Base-by-base conservation (phyloP, 2,888 invertebrate genomes). In the Aleiodes testaceus region DNA sequence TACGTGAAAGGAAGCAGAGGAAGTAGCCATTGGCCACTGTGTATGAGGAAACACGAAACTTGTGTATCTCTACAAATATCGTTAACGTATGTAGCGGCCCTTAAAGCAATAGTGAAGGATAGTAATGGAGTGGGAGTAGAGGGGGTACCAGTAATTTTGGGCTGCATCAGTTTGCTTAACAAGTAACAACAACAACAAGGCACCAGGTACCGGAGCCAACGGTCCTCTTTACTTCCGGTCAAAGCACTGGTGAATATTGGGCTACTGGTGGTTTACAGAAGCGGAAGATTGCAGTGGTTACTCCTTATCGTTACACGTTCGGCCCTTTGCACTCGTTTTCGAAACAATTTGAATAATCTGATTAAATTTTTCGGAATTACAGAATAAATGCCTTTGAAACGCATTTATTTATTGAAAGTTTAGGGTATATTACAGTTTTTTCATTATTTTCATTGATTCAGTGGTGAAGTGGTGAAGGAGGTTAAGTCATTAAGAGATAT, bases 61-160 rank as follows among this genome's bases (percentile, higher is more conserved):
- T 59, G 59, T 59, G 59, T 59, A 36, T 59, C 73, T 81, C 81
- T 81, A 80, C 85, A 86, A 86, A 86, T 85, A 85, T 85, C 84
- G 83, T 86, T 85, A 86, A 82, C 82, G 83, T 81, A 77, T 69
- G 72, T 75, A 73, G 65, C 55, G 59, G 65, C 70, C 72, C 68
- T 73, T 72, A 67, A 50, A 59, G 36, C 68, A 70, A 68, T 65
- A 70, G 66, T 61, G 65, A 42, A 12, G 20, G 36, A 36, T 44
- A 36, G 52, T 44, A 67, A 47, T 20, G 66, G 18, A 16, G 66
- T 12, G 11, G 65, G 75, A 72, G 72, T 76, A 75, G 74, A 75
- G 72, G 72, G 68, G 69, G 77, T 74, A 76, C 79, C 79, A 79
- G 84, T 84, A 84, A 84, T 86, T 86, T 86, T 81, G 77, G 79